Evolutionary conservation across 2,113 vertebrate species (phyloP).

Genomic region (Anguilla rostrata): DNA sequence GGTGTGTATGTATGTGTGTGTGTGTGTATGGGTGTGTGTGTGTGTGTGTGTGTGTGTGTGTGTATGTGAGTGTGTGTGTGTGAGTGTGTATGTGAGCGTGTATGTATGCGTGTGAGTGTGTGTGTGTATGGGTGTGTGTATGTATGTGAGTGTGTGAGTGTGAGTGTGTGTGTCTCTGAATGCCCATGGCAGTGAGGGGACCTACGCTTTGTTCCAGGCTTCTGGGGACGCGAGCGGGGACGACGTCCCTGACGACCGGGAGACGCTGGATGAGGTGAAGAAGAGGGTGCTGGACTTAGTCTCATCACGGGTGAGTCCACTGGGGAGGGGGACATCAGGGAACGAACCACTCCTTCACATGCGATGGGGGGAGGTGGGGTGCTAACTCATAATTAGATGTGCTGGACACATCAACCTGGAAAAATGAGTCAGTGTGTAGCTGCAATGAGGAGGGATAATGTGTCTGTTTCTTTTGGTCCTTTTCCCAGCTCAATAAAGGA

Average conservation of each 20-base stretch:
- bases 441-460: too few relatives aligned
- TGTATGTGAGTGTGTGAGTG: background rate
- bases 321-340: background rate
- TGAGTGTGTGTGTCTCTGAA: background rate
- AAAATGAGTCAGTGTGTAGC: too few relatives aligned
- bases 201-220: slow-evolving; percentile 58
- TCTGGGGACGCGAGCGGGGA: slow-evolving; percentile 82
- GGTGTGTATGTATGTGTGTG: too few relatives aligned
- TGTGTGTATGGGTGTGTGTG: background rate
- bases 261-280: slow-evolving; percentile 52
- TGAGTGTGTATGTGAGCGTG: background rate
- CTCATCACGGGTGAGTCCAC: slow-evolving; percentile 10
- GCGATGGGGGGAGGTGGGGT: too few relatives aligned
- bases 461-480: too few relatives aligned
- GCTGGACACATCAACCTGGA: too few relatives aligned
- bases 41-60: background rate
- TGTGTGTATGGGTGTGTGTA: background rate
- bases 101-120: background rate
- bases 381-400: too few relatives aligned
- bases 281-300: slow-evolving; percentile 40
- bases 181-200: too few relatives aligned
- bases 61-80: background rate
- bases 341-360: background rate
- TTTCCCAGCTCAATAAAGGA: too few relatives aligned
- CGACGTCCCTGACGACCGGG: slow-evolving; percentile 66